Evolutionary conservation across 2,113 vertebrate species (phyloP), one percentile per base, ranked within the genome.

Genomic region (Mesoclemmys tuberculata): DNA sequence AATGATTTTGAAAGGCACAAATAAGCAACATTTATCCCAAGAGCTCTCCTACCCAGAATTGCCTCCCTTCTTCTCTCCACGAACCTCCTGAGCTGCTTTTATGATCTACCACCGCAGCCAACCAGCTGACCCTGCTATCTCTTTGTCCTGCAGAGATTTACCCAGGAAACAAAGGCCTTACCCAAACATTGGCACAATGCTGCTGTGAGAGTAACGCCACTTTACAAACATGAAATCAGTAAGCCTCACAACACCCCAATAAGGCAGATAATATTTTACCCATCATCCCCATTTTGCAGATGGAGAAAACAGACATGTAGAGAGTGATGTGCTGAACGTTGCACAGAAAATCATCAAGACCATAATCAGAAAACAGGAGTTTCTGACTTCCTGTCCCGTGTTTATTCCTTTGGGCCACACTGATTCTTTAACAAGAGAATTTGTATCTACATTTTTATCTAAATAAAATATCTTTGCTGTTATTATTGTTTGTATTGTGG

Each of bases 401-500:
- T 41, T 38, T 38, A 38, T 75, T 75, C 38, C 71, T 75, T 38
- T 41, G 38, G 24, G 22, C 71, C 38, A 26, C 71, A 75, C 38
- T 24, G 71, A 41, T 24, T 44, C 71, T 75, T 75, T 44, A 11
- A 41, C 18, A 44, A 75, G 21, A 75, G 71, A 0, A 35, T 46
- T 10, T 87, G 31, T 74, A 13, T 22, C 54, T 90, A 58, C 46
- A 46, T 4, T 8, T 0, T 22, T 19, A 80, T 6, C 19, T 58
- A 12, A 58, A 58, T 29, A 58, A 58, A 22, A 10, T 0, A 0
- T 7, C 71, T 86, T 49, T 5, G 84, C n/a, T 92, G 7, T 18
- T 93, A 26, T 46, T 82, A 38, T 49, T 80, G 2, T 46, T 85
- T 31, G 41, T 56, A 7, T 9, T 44, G 26, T 61, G 35, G 61